Conservation (phyloP, 2,888 invertebrate species). For the Euproctis similis region DNA sequence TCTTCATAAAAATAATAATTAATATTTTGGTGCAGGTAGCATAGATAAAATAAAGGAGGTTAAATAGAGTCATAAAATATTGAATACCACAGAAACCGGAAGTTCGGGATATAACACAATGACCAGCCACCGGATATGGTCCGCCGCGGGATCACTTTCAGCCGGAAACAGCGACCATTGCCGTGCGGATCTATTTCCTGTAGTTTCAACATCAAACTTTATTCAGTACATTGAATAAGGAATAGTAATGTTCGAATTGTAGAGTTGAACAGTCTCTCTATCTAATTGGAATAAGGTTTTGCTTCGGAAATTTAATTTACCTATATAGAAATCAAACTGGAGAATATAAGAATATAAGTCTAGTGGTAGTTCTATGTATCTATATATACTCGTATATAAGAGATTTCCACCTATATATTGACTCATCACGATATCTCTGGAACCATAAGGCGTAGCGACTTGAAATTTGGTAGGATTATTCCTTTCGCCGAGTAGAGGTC, state of each 20-base stretch:
- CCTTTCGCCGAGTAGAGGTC: no score
- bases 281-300: not conserved
- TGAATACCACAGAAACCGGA: constrained; percentile 25
- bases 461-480: no score
- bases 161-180: constrained; percentile 42
- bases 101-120: constrained; percentile 33
- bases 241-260: constrained; percentile 12
- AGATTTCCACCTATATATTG: no score
- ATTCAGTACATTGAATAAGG: constrained; percentile 29
- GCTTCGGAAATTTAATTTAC: constrained; percentile 4
- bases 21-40: no score
- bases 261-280: constrained; percentile 1
- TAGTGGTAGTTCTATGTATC: no score
- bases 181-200: constrained; percentile 48
- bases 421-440: no score
- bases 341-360: no score
- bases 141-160: constrained; percentile 39
- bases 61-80: constrained; percentile 11
- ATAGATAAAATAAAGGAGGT: no score
- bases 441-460: no score
- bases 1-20: no score
- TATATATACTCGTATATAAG: no score
- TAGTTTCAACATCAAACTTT: constrained; percentile 37
- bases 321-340: no score
- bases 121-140: constrained; percentile 33